Base-by-base conservation (phyloP, 2,888 invertebrate genomes). In the Ornithoptera priamus region DNA sequence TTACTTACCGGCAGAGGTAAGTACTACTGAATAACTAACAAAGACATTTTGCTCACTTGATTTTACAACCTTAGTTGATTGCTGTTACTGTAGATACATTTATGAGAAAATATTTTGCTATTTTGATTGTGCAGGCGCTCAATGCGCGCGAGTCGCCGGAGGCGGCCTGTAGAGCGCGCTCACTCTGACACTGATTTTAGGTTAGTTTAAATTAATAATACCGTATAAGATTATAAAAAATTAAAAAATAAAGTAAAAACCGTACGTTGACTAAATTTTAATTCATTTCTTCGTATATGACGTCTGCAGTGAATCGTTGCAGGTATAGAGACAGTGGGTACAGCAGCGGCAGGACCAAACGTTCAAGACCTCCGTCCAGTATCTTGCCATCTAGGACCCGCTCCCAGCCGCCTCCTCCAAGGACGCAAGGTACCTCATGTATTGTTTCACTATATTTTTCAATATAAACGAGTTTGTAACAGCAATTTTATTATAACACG, bases 171-270 rank as follows among this genome's bases (percentile, higher is more conserved):
- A 8, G 89, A 89, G 75, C 82, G 92, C 0, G 93, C 94, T 0
- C 95, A 95, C 69, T 96, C 96, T 0, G 97, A 97, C 83, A 95
- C 96, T 0, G 96, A 97, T 75, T 93, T 95, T 87, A 94, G 95
- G 95, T 95, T 57, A 62, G 59, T 60, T 66, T 17, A n/a, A 53
- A 39, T 8, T 46, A 15, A 46, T 12, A 12, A 8, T 42, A 42
- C 5, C 12, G 12, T 12, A 42, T 10, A 42, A 8, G 8, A 36
- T 42, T 12, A 12, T 15, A 15, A 46, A 15, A 15, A 2, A 15
- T 15, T 15, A 46, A 46, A 46, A 46, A 46, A 46, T 46, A 12
- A 15, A 30, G 12, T 46, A 46, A 46, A 46, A 8, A 42, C 42
- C 8, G 3, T 53, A 15, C 17, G 53, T 53, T 17, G 1, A 18